These are phyloP conservation scores for Atta texana DNA, from an alignment of 1,140 invertebrate species.

Conservation along the genomic window DNA sequence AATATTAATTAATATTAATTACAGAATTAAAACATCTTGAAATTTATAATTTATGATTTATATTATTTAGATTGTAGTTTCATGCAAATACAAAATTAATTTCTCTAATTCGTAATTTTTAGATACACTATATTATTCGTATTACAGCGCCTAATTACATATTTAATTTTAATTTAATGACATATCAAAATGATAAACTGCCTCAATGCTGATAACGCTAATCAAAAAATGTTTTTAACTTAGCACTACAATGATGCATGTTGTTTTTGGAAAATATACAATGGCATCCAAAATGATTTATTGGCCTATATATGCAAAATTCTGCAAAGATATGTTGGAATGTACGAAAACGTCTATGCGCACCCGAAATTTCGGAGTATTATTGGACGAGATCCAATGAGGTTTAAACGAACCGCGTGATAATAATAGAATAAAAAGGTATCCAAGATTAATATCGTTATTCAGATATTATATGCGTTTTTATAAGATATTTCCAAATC, in stretches of 20 bases:
- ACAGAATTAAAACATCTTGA: not conserved
- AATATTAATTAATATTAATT: not conserved
- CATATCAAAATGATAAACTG: constrained; percentile 9
- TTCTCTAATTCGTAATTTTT: constrained; percentile 9
- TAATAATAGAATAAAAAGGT: not conserved
- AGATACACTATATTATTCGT: not conserved
- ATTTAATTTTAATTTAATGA: constrained; percentile 25
- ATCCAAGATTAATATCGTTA: constrained; percentile 1
- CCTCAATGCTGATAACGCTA: not conserved
- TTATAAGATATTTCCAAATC: not conserved
- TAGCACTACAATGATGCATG: not conserved
- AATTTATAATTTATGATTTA: constrained; percentile 9
- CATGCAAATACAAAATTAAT: not conserved
- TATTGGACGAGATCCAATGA: constrained; percentile 5
- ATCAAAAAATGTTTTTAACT: constrained; percentile 32
- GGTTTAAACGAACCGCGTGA: not conserved
- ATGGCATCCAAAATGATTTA: constrained; percentile 24
- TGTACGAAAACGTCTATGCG: constrained; percentile 3
- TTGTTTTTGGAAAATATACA: constrained; percentile 42
- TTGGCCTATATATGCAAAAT: not conserved
- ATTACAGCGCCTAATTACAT: not conserved
- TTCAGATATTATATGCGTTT: not conserved
- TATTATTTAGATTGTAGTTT: not conserved
- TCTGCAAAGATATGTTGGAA: constrained; percentile 3
- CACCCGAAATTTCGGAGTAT: not conserved